Evolutionary conservation across 1,140 invertebrate genomes (phyloP), one percentile per base, ranked within the genome.

Genomic region (Hyles vespertilio): DNA sequence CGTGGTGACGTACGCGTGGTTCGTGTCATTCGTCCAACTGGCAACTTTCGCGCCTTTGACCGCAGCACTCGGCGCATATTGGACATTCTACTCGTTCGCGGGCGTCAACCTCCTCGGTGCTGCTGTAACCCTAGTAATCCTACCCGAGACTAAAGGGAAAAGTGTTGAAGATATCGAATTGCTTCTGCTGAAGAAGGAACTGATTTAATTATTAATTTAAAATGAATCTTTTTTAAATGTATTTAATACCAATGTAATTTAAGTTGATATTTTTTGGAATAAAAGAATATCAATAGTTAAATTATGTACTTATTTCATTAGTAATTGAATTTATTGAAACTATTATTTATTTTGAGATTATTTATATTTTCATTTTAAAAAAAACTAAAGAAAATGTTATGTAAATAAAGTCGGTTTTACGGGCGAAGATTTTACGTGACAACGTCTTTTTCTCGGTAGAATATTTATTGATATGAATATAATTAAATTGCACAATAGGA

Each of bases 111-210:
- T 76, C 32, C 4, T 63, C 1, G 77, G 73, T 1, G 44, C 52
- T 10, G 32, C 69, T 53, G 53, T 67, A 0, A 48, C 12, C 51
- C 43, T 65, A 8, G 44, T 63, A 40, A 34, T 52, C 3, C 45
- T 70, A 45, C 69, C 65, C 11, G 69, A 71, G 40, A 68, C 69
- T 5, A 71, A 62, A 57, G 69, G 65, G 9, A 71, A 65, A 43
- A 64, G 51, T 53, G 63, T 72, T n/a, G 70, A 78, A 51, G 55
- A 78, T 59, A 77, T 80, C 2, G 63, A 65, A 56, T 56, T 46
- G 52, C 32, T 47, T 12, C 10, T 56, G 2, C 32, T 44, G 7
- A 22, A 22, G 32, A 34, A 34, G 45, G 8, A 44, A 2, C 9
- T 22, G 22, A 22, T 3, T 11, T 50, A 50, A 11, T 11, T n/a